Conservation (phyloP, 1,140 invertebrate genomes). For the Monochamus saltuarius region DNA sequence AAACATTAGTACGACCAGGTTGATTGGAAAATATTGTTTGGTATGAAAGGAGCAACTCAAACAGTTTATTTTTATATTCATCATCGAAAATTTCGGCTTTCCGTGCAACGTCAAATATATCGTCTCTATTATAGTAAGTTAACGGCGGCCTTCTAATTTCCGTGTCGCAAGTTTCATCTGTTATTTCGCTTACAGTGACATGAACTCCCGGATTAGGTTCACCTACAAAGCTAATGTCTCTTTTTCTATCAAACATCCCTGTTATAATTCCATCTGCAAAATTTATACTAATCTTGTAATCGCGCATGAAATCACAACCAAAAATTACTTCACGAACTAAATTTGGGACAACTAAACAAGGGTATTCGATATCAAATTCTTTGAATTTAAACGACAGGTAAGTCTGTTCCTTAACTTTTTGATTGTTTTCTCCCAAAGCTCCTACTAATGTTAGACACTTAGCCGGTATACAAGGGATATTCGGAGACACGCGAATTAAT, state of each 20-base stretch:
- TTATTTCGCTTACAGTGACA: background rate
- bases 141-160: background rate
- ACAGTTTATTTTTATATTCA: constrained; percentile 5
- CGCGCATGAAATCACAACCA: constrained; percentile 36
- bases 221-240: constrained; percentile 8
- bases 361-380: constrained; percentile 15
- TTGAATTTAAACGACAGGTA: constrained; percentile 4
- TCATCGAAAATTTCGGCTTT: background rate
- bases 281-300: constrained; percentile 21
- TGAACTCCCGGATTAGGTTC: constrained; percentile 3
- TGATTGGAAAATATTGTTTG: constrained; percentile 17
- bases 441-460: constrained; percentile 28
- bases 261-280: background rate
- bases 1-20: constrained; percentile 29
- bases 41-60: background rate
- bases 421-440: constrained; percentile 29
- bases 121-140: background rate
- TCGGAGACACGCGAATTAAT: constrained; percentile 9
- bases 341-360: constrained; percentile 27
- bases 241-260: background rate
- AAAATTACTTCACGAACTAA: constrained; percentile 31
- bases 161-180: background rate
- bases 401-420: constrained; percentile 24
- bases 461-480: constrained; percentile 27
- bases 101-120: background rate